phyloP scores from a whole-genome alignment of 2,888 invertebrate species.

The Epistrophella euchroma region DNA sequence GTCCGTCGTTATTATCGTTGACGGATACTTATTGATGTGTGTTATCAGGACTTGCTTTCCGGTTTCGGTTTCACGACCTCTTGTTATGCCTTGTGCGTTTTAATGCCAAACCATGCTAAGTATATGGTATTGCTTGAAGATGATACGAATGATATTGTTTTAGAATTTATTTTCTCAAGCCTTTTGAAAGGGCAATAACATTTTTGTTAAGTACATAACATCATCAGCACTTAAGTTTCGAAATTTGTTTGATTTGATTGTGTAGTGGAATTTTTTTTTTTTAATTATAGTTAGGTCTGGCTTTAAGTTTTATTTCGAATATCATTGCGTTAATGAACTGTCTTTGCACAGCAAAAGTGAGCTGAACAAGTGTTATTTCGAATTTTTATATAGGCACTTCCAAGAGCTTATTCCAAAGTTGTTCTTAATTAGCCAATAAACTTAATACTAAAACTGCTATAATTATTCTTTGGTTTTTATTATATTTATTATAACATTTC shows the following conservation, averaged over 20 bases:
- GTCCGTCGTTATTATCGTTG: conserved; percentile 19
- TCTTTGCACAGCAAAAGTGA: too few relatives aligned
- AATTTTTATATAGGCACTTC: neutral
- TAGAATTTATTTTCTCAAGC: conserved; percentile 1
- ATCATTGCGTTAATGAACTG: neutral
- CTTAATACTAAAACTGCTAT: neutral
- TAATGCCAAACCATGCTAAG: conserved; percentile 41
- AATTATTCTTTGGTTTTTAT: neutral
- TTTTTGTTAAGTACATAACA: conserved; percentile 2
- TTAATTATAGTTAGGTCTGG: neutral
- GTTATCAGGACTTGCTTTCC: conserved; percentile 63
- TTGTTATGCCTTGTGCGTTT: conserved; percentile 39
- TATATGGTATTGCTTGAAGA: neutral
- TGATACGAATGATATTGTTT: neutral
- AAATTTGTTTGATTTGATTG: conserved; percentile 8
- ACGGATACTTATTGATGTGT: conserved; percentile 42
- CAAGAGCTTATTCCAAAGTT: neutral
- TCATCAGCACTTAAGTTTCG: conserved; percentile 7
- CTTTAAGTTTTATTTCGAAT: conserved; percentile 1
- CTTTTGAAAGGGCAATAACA: conserved; percentile 1
- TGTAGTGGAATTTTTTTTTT: neutral
- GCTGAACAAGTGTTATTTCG: neutral
- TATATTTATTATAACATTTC: neutral
- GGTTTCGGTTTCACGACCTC: conserved; percentile 63
- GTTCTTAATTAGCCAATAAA: neutral